phyloP scores from a whole-genome alignment of 2,797 vertebrate species.

The Nyctalus aviator region DNA sequence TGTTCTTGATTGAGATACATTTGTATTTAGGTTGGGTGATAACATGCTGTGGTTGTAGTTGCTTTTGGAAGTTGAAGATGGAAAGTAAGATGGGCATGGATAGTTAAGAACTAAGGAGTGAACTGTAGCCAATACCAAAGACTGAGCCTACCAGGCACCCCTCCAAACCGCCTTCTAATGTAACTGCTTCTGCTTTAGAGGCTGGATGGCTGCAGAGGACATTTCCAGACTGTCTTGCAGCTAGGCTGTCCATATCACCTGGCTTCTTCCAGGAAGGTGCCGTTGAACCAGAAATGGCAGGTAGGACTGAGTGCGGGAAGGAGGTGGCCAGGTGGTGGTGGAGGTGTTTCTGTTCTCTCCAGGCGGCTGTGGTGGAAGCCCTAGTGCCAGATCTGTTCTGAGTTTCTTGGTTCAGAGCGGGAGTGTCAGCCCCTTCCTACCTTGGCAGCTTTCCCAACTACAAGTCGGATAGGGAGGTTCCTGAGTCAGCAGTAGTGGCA shows the following conservation, averaged over 20 bases:
- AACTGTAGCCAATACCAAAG: too few relatives aligned
- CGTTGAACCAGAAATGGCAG: not conserved
- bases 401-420: not conserved
- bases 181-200: not conserved
- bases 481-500: not conserved
- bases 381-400: not conserved
- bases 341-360: not conserved
- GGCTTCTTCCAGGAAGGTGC: not conserved
- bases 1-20: not conserved
- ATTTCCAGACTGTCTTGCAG: not conserved
- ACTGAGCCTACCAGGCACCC: not conserved
- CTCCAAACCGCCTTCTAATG: not conserved
- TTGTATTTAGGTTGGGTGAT: not conserved
- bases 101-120: not conserved
- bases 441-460: not conserved
- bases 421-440: not conserved
- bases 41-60: not conserved
- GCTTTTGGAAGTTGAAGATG: not conserved
- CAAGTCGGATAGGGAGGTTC: not conserved
- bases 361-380: not conserved
- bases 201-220: not conserved
- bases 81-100: not conserved
- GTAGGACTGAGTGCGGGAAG: not conserved
- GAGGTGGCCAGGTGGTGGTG: fast-evolving
- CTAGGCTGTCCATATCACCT: not conserved